Percentiles rank a stretch among this genome's conserved stretches.
Conservation (phyloP, 2,888 invertebrate genomes). For the Podotricha telesiphe region DNA sequence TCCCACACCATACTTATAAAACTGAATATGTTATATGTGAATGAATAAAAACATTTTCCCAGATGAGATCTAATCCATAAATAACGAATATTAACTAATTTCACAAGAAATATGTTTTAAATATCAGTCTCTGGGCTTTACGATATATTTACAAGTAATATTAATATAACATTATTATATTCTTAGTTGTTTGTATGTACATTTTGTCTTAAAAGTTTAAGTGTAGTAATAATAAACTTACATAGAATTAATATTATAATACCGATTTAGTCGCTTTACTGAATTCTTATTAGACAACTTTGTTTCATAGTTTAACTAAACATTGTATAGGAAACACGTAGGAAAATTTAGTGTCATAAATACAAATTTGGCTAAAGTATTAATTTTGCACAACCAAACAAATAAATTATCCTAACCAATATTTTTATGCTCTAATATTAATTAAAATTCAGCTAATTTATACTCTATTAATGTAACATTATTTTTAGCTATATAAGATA, state of each 20-base stretch:
- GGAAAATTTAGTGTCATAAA: neutral
- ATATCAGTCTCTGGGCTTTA: no score
- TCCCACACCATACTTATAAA: no score
- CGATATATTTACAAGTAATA: no score
- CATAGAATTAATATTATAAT: constrained; percentile 1
- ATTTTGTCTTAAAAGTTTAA: constrained; percentile 12
- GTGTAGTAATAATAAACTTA: constrained; percentile 11
- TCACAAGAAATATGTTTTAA: no score
- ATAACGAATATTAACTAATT: no score
- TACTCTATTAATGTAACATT: neutral
- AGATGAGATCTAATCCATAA: no score
- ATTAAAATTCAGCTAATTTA: neutral
- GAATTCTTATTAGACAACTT: neutral
- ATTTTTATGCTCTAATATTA: neutral
- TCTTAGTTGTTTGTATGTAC: neutral
- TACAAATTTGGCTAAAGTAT: neutral
- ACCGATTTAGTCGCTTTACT: constrained; percentile 4
- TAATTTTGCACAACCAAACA: neutral
- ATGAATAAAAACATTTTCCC: no score
- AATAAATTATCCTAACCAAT: neutral
- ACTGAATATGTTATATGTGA: no score
- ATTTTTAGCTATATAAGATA: neutral
- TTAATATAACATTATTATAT: neutral
- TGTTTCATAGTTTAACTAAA: neutral
- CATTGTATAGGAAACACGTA: neutral